A percentile compares a stretch with the other conserved stretches of the same genome.
phyloP scores from a whole-genome alignment of 2,888 invertebrate species.

The Euplagia quadripunctaria region DNA sequence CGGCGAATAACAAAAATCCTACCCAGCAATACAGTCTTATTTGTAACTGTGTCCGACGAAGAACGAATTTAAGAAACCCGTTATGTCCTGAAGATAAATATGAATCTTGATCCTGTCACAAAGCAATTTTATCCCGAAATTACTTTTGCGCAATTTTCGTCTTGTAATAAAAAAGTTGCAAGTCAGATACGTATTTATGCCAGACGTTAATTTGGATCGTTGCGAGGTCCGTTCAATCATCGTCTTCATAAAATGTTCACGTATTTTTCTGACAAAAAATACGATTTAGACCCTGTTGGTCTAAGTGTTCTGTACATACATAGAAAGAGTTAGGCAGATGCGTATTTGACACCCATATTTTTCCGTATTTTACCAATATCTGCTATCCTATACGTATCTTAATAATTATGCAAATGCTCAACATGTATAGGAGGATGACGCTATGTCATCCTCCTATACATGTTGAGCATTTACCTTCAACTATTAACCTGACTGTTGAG shows the following conservation, averaged over 20 bases:
- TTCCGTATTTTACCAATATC: too few relatives aligned
- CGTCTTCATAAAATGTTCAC: neutral
- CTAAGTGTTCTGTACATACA: too few relatives aligned
- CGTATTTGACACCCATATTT: too few relatives aligned
- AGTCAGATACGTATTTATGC: neutral
- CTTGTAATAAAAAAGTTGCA: slow-evolving; percentile 8
- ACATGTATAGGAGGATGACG: too few relatives aligned
- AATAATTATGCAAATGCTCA: too few relatives aligned
- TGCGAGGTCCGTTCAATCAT: neutral
- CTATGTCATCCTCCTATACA: too few relatives aligned
- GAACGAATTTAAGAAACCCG: slow-evolving; percentile 12
- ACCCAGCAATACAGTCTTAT: neutral
- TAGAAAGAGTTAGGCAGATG: too few relatives aligned
- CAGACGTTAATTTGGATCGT: slow-evolving; percentile 5
- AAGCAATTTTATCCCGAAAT: slow-evolving; percentile 10
- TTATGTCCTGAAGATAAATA: slow-evolving; percentile 5
- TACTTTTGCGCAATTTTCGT: slow-evolving; percentile 7
- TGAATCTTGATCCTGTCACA: slow-evolving; percentile 8
- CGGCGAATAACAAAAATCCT: neutral
- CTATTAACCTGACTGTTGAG: too few relatives aligned
- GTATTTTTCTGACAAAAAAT: neutral
- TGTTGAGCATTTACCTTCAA: too few relatives aligned
- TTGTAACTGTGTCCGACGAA: neutral
- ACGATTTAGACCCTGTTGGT: neutral
- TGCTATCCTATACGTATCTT: too few relatives aligned